Percentiles rank a stretch among this genome's conserved stretches.
Evolutionary conservation across 2,113 vertebrate species (phyloP).

Genomic region (Oriolus oriolus): DNA sequence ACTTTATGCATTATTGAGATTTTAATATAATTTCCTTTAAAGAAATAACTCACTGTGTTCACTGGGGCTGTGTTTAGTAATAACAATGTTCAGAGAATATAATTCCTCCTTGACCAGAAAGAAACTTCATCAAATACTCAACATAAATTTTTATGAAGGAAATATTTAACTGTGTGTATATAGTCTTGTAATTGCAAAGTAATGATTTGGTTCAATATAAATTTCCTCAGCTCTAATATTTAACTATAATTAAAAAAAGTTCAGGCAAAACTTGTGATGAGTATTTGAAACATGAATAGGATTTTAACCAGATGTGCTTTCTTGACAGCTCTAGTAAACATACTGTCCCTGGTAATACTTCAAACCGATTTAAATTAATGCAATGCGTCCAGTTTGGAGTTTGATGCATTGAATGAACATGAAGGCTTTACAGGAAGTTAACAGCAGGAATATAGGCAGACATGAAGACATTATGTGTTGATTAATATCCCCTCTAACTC

Average conservation of each 20-base stretch:
- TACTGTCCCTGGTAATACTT: not conserved
- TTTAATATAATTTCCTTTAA: not conserved
- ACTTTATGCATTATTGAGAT: not conserved
- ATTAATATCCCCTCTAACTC: not conserved
- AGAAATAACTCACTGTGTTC: not conserved
- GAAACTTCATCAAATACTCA: not conserved
- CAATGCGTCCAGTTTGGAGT: not conserved
- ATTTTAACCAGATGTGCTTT: not conserved
- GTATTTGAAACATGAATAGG: not conserved
- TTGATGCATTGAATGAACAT: not conserved
- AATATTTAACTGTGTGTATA: not conserved
- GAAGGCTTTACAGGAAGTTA: not conserved
- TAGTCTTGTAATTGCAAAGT: not conserved
- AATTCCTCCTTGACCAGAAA: not conserved
- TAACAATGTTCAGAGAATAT: not conserved
- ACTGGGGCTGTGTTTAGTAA: not conserved
- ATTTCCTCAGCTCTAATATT: not conserved
- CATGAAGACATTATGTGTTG: not conserved
- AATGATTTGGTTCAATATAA: not conserved
- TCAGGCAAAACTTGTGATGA: not conserved
- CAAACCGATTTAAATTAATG: not conserved
- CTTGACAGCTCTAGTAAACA: not conserved
- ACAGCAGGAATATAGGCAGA: not conserved
- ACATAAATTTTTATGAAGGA: not conserved
- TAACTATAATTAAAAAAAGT: not conserved